Base-by-base conservation (phyloP, 2,797 vertebrate genomes). In the Linurgus olivaceus region DNA sequence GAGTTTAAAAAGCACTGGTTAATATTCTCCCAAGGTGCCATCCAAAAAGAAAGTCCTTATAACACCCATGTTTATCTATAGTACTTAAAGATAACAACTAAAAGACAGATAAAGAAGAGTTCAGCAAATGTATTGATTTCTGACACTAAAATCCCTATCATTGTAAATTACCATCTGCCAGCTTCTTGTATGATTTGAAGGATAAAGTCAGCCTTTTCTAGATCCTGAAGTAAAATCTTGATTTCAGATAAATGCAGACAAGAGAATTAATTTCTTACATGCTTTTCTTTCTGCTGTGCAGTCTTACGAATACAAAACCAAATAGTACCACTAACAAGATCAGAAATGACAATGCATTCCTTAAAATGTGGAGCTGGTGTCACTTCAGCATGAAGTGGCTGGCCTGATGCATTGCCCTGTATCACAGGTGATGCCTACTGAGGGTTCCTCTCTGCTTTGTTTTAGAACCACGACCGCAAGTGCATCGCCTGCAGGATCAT, bases 401-500 rank as follows among this genome's bases (percentile, higher is more conserved):
- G 4, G n/a, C n/a, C 47, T 47, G 50, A 20, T 52, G 55, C 45
- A 15, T 24, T 50, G 50, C 25, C 47, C 44, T 66, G 40, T 54
- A 6, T 33, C 7, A 9, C 23, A 4, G 16, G 9, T 21, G 28
- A 40, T 29, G 37, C 58, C 57, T 75, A 25, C 88, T 0, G 0
- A 57, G 16, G 9, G 44, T 81, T 88, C 65, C 37, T 96, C 17
- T 95, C n/a, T 71, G 72, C 77, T 73, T 67, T 45, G 1, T 93
- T 91, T 73, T 97, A 99, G 99, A 99, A 99, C 75, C 99, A 99
- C 0, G 98, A 99, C 85, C 98, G 97, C 8, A 89, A 97, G 5
- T 99, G 99, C 96, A 98, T 99, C 2, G 98, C 98, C 0, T 99
- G 99, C 85, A 98, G 98, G 2, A 99, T 99, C 97, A 98, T 99